phyloP scores from a whole-genome alignment of 2,888 invertebrate genomes.

The Exephanes ischioxanthus region DNA sequence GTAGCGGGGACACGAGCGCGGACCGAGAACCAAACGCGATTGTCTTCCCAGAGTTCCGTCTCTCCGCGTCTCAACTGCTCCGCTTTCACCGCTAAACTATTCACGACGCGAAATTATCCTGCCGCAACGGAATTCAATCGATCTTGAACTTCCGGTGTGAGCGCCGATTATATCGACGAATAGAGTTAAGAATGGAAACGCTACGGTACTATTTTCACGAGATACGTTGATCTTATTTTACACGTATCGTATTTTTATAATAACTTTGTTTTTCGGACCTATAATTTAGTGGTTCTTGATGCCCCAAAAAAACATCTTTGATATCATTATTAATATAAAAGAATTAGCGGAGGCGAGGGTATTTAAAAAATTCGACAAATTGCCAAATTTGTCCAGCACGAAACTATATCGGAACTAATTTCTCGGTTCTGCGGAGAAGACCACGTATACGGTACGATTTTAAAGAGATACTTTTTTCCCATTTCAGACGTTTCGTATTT shows the following conservation, averaged over 20 bases:
- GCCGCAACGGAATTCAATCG: conserved; percentile 8
- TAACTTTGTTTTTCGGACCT: too few species aligned
- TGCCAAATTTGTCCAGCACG: too few species aligned
- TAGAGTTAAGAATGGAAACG: neutral
- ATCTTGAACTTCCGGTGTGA: conserved; percentile 3
- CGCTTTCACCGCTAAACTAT: conserved; percentile 31
- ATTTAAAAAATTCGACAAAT: neutral
- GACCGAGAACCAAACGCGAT: conserved; percentile 14
- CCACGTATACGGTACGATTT: too few species aligned
- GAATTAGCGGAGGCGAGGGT: too few species aligned
- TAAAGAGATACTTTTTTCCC: too few species aligned
- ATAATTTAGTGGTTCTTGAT: too few species aligned
- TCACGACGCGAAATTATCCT: conserved; percentile 29
- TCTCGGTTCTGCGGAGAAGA: neutral
- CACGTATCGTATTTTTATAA: too few species aligned
- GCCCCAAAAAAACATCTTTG: too few species aligned
- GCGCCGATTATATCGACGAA: neutral
- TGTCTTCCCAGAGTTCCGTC: conserved; percentile 2
- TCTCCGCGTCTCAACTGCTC: neutral
- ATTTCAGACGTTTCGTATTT: too few species aligned
- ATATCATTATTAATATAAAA: too few species aligned
- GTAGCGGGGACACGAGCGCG: conserved; percentile 24
- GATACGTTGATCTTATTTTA: too few species aligned
- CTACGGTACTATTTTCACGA: too few species aligned
- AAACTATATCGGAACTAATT: neutral